Percentiles rank a stretch among this genome's conserved stretches.
Conservation (phyloP, 2,113 vertebrate species). For the Muscicapa adusta region DNA sequence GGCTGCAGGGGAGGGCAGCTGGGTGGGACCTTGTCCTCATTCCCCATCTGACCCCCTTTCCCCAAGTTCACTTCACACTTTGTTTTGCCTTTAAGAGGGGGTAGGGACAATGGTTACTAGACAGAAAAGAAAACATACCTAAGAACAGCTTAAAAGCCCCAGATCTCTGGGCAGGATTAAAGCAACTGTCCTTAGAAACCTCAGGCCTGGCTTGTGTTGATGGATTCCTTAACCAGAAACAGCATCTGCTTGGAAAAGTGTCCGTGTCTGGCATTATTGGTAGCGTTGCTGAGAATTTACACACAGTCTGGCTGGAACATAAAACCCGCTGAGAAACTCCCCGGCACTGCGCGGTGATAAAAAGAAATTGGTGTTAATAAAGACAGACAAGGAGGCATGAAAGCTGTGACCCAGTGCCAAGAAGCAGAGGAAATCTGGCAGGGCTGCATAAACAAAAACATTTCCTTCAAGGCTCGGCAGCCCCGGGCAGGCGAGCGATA, state of each 20-base stretch:
- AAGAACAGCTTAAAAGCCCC: not conserved
- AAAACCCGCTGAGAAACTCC: slow-evolving; percentile 57
- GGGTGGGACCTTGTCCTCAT: not conserved
- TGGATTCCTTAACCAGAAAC: slow-evolving; percentile 60
- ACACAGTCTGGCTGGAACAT: slow-evolving; percentile 49
- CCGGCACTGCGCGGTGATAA: slow-evolving; percentile 12
- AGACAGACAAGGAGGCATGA: slow-evolving; percentile 39
- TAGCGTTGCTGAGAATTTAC: slow-evolving; percentile 53
- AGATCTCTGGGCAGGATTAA: slow-evolving; percentile 7
- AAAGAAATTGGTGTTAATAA: slow-evolving; percentile 51
- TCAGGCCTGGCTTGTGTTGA: slow-evolving; percentile 30
- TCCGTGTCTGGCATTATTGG: slow-evolving; percentile 28
- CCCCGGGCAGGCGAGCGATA: not conserved
- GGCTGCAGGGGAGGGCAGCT: not conserved
- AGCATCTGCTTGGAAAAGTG: slow-evolving; percentile 46
- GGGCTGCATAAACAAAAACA: slow-evolving; percentile 67
- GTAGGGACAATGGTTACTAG: not conserved
- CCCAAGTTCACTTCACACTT: not conserved
- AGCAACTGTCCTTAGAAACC: slow-evolving; percentile 31
- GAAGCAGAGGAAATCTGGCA: slow-evolving; percentile 69
- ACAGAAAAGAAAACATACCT: not conserved
- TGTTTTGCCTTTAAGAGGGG: not conserved
- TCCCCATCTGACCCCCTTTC: not conserved
- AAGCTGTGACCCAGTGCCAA: slow-evolving; percentile 49
- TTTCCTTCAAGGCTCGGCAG: slow-evolving; percentile 56